A percentile compares a stretch with the other conserved stretches of the same genome.
phyloP scores from a whole-genome alignment of 1,140 invertebrate genomes.

The Drosophila nebulosa region DNA sequence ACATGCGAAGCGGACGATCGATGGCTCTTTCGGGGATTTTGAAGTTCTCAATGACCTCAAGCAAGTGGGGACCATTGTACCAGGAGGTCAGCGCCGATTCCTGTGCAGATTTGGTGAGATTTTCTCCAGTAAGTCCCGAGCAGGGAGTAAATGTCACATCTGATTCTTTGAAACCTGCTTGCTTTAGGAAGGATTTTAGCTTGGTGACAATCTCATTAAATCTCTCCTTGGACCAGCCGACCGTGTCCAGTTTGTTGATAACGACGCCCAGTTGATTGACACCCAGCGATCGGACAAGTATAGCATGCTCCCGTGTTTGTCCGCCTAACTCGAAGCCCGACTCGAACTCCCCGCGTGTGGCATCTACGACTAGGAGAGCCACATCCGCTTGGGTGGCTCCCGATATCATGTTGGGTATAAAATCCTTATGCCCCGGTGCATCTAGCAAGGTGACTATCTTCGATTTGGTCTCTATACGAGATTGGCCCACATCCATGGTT shows the following conservation, averaged over 20 bases:
- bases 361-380: constrained; percentile 97
- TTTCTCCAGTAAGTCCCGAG: constrained; percentile 96
- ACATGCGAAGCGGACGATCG: constrained; percentile 94
- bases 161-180: constrained; percentile 95
- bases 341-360: constrained; percentile 98
- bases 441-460: constrained; percentile 93
- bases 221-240: constrained; percentile 89
- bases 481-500: constrained; percentile 98
- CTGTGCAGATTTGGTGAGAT: constrained; percentile 88
- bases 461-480: constrained; percentile 94
- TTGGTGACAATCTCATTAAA: constrained; percentile 94
- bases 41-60: constrained; percentile 93
- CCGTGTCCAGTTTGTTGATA: constrained; percentile 93
- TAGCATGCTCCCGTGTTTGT: constrained; percentile 98
- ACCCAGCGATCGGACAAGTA: constrained; percentile 95
- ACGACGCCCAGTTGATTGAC: constrained; percentile 93
- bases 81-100: constrained; percentile 88
- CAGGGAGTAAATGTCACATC: constrained; percentile 97
- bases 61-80: constrained; percentile 92
- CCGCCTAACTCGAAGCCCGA: constrained; percentile 98
- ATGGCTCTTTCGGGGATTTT: constrained; percentile 92
- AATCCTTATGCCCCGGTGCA: constrained; percentile 98
- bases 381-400: constrained; percentile 98
- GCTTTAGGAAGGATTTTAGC: constrained; percentile 93
- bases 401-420: constrained; percentile 99